Conservation (phyloP, 2,113 vertebrate genomes). For the Chloroceryle aenea region DNA sequence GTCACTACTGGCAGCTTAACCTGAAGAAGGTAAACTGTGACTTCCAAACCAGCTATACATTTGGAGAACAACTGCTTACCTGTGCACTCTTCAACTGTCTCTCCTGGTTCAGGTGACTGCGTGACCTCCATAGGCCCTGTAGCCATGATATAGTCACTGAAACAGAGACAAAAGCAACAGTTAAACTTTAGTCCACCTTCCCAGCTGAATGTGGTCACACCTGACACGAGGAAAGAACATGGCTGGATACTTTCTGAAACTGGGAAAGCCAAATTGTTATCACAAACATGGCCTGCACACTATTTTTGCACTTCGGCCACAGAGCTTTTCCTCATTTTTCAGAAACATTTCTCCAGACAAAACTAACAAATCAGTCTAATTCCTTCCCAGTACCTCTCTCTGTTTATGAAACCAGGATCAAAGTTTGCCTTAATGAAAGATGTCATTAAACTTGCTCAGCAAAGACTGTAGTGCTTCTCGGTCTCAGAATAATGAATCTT, state of each 20-base stretch:
- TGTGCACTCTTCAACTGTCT: conserved; percentile 80
- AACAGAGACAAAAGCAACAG: conserved; percentile 45
- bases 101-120: conserved; percentile 72
- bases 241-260: neutral
- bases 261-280: neutral
- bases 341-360: neutral
- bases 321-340: neutral
- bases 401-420: neutral
- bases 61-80: conserved; percentile 64
- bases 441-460: neutral
- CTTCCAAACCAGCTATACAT: neutral
- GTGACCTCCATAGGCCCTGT: conserved; percentile 72
- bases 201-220: neutral
- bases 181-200: neutral
- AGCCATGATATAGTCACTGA: conserved; percentile 84
- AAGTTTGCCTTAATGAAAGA: neutral
- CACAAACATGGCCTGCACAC: neutral
- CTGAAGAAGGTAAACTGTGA: neutral
- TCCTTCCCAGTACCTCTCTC: neutral
- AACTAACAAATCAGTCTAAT: neutral
- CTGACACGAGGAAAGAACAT: neutral
- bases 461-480: neutral
- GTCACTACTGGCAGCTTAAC: neutral
- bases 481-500: neutral
- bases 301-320: neutral